A percentile compares a stretch with the other conserved stretches of the same genome.
Evolutionary conservation across 2,888 invertebrate genomes (phyloP).

Genomic region (Arge pagana): DNA sequence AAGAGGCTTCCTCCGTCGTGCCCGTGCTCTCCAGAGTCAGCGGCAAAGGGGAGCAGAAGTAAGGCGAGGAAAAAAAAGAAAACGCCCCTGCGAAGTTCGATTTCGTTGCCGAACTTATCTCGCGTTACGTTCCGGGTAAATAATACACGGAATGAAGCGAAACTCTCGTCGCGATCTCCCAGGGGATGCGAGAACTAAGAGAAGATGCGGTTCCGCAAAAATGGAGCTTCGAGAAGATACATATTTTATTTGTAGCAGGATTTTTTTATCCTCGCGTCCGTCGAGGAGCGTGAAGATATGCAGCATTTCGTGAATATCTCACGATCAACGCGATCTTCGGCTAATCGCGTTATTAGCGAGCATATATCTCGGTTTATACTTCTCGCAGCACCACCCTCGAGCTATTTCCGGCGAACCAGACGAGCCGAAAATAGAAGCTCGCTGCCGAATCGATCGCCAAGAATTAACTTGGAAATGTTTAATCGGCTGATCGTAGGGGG

Average conservation of each 20-base stretch:
- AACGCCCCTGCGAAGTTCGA: conserved; percentile 9
- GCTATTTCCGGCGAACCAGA: too few relatives aligned
- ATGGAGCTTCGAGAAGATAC: too few relatives aligned
- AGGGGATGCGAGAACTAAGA: not conserved
- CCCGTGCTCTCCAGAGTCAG: conserved; percentile 19
- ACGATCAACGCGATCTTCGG: too few relatives aligned
- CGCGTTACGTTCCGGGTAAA: not conserved
- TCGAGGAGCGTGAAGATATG: not conserved
- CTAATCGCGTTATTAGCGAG: too few relatives aligned
- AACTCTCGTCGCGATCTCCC: conserved; percentile 5
- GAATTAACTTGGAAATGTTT: too few relatives aligned
- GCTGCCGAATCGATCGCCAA: too few relatives aligned
- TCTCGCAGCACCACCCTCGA: too few relatives aligned
- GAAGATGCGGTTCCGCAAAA: not conserved
- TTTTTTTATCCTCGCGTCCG: not conserved
- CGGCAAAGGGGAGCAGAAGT: conserved; percentile 17
- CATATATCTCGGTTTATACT: too few relatives aligned
- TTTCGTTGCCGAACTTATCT: conserved; percentile 1
- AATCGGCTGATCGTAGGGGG: too few relatives aligned
- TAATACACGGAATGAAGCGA: conserved; percentile 6
- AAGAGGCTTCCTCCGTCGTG: too few relatives aligned
- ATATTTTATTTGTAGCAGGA: too few relatives aligned
- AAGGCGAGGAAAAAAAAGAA: conserved; percentile 8
- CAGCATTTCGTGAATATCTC: not conserved
- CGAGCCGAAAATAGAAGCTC: too few relatives aligned